Base-by-base conservation (phyloP, 2,888 invertebrate species). In the Lepidocyrtinus sp. region DNA sequence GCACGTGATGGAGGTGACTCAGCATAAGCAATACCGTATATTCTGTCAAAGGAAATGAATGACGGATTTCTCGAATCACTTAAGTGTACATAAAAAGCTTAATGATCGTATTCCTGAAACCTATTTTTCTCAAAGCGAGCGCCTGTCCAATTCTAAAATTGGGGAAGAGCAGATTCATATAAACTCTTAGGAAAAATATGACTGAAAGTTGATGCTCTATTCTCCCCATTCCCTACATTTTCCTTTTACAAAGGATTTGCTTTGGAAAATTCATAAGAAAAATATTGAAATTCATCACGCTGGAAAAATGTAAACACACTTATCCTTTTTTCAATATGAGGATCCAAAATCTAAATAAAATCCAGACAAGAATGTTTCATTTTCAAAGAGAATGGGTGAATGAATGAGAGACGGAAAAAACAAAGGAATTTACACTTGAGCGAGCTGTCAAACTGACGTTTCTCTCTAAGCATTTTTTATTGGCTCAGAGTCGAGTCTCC, bases 381-480 rank as follows among this genome's bases (percentile, higher is more conserved):
- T 17, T 55, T n/a, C 64, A 62, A 63, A 63, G 21, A 71, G 22
- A 71, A 62, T 36, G 36, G 17, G 62, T 65, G 55, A 65, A 72
- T 22, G 45, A 73, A 76, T 67, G 19, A 68, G 65, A 75, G 69
- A 71, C 70, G 71, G 27, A 70, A 80, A 77, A 71, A 82, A 82
- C 79, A 85, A 83, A 83, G 71, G 82, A 82, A 79, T 76, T 82
- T 82, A 75, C 79, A 76, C 70, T 80, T 76, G 79, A 80, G 79
- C 79, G 79, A 80, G 74, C 79, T 80, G 79, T 80, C 79, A 80
- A 80, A 80, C 70, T 74, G 74, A 74, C 79, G 70, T 61, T 75
- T 75, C 70, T 74, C 79, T 26, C 50, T 64, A 36, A 12, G 36
- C 5, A 7, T 36, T 36, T 75, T 82, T 74, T 77, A 65, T 78